Base-by-base conservation (phyloP, 2,113 vertebrate species). In the Pedionomus torquatus region DNA sequence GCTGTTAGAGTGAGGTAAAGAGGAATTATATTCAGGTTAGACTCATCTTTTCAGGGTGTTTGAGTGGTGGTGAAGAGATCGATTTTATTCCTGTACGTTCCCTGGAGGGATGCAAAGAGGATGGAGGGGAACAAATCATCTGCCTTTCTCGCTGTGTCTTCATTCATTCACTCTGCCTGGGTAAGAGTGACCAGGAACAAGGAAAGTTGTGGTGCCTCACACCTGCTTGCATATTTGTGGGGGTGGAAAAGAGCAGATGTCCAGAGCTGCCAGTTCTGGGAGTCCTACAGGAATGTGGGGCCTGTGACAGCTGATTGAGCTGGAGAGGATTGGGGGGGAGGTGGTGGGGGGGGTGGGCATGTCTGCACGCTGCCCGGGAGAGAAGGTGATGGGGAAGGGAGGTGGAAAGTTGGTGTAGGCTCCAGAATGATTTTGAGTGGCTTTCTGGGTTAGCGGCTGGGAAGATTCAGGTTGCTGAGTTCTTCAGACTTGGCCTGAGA, bases 211-310 rank as follows among this genome's bases (percentile, higher is more conserved):
- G 74, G 84, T 93, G 87, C 54, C 86, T 93, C 83, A 80, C 96
- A 98, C 97, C 97, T 98, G 97, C 95, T 97, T 92, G 89, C 96
- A 97, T 96, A 83, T 84, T 97, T 98, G 97, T 1, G 94, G 93
- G 97, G 94, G 92, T 87, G 91, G 92, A 95, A 93, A 93, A 92
- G 81, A 97, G 95, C 97, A 98, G 96, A 96, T 97, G 97, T 93
- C 89, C 71, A 95, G 89, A 83, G 71, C 94, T 95, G 92, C 89
- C 78, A 87, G 2, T 78, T 93, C 85, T 94, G 75, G 88, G 94
- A 96, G 87, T 83, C 63, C 65, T 85, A 81, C 19, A 89, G 89
- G 95, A 94, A 95, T 96, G 79, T 3, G 4, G 83, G 63, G 87
- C 79, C 64, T 46, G 86, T 82, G 92, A 93, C 97, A 98, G 97